These are phyloP conservation scores for Spilogale gracilis DNA, from an alignment of 2,113 vertebrate species.

Conservation along the genomic window DNA sequence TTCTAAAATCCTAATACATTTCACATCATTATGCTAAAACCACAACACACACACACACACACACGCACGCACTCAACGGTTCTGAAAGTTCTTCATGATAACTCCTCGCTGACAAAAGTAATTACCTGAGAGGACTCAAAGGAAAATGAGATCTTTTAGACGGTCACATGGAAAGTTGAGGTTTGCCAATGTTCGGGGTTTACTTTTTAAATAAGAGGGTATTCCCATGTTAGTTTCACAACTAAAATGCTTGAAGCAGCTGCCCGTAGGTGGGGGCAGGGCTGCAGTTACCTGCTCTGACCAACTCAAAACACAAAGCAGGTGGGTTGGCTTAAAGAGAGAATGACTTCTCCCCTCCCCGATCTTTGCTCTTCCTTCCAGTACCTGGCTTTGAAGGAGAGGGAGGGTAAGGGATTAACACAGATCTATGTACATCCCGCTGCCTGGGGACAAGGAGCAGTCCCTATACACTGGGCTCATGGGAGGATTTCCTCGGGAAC, in stretches of 20 bases:
- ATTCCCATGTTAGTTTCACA: background rate
- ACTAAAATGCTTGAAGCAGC: background rate
- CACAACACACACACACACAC: fast-evolving
- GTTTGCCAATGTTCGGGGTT: background rate
- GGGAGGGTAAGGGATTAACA: too few relatives aligned
- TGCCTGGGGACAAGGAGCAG: background rate
- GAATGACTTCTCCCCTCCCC: background rate
- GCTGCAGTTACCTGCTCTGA: background rate
- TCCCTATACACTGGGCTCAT: background rate
- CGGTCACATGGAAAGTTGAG: background rate
- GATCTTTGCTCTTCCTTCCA: background rate
- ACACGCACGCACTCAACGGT: fast-evolving
- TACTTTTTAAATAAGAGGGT: background rate
- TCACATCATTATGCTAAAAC: background rate
- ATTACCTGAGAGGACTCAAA: background rate
- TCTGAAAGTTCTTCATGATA: background rate
- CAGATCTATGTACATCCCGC: fast-evolving
- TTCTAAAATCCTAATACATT: background rate
- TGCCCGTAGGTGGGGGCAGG: too few relatives aligned
- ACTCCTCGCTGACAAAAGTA: background rate
- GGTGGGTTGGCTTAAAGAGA: background rate
- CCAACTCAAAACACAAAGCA: background rate
- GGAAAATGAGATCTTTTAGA: background rate
- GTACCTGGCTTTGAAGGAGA: background rate
- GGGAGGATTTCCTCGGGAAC: background rate